Base-by-base conservation (phyloP, 1,140 invertebrate species). In the Drosophila mayri region DNA sequence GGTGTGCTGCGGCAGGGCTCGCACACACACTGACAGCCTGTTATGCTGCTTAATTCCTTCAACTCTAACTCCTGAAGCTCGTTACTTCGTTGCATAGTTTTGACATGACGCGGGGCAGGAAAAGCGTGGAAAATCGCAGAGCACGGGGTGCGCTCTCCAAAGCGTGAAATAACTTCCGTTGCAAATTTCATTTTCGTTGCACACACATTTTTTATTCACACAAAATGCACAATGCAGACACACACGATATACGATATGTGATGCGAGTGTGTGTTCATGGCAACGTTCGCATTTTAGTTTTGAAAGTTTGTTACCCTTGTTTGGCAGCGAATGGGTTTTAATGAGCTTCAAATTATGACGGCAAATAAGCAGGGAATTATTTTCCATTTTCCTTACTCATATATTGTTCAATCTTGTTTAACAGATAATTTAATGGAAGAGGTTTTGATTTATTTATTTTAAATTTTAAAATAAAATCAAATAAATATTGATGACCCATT, bases 111-210 rank as follows among this genome's bases (percentile, higher is more conserved):
- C 18, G 50, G 50, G 43, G n/a, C 6, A 30, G 37, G 47, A 67
- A 55, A 67, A 70, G 32, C 60, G 65, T 12, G 61, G 65, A 49
- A 62, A 65, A 62, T 62, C 58, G 58, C 14, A 22, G 65, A 30
- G 46, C 61, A 44, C 28, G 57, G 49, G 37, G 58, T 40, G 50
- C 38, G 55, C 47, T 76, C 68, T 62, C 62, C 75, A 90, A 76
- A 90, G 81, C 85, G 85, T 90, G 85, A 90, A 90, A 90, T 90
- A 90, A 90, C 85, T 90, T 90, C 85, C 85, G 85, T 81, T 79
- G 85, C 81, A 77, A 90, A 90, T 90, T 90, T 90, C 79, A 90
- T 90, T 83, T 81, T 90, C 85, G 85, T 79, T 90, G 80, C 81
- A 88, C 76, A 71, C 70, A 77, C 67, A 77, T 88, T 88, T 84